phyloP scores from a whole-genome alignment of 2,888 invertebrate species.

The Notodonta dromedarius region DNA sequence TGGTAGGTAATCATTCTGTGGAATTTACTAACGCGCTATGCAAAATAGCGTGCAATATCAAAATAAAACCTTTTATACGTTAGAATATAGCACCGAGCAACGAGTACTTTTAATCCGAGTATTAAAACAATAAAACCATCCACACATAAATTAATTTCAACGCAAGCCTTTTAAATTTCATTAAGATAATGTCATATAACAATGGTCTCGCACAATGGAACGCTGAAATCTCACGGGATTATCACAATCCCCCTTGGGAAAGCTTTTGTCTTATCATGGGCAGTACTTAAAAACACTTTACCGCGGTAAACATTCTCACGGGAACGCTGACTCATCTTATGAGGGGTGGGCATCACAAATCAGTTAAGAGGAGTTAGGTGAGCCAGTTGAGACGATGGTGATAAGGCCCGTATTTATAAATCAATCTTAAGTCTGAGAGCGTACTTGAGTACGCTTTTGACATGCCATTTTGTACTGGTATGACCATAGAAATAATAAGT shows the following conservation, averaged over 20 bases:
- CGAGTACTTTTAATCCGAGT: too few relatives aligned
- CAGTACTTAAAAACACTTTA: slow-evolving; percentile 19
- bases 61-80: too few relatives aligned
- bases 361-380: slow-evolving; percentile 38
- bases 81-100: too few relatives aligned
- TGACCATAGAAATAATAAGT: too few relatives aligned
- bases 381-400: not conserved
- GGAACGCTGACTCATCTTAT: slow-evolving; percentile 39
- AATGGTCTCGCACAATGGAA: not conserved
- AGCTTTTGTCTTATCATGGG: slow-evolving; percentile 3
- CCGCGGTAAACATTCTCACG: slow-evolving; percentile 9
- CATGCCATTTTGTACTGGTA: too few relatives aligned
- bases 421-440: too few relatives aligned
- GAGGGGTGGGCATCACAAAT: slow-evolving; percentile 40
- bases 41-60: too few relatives aligned
- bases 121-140: not conserved
- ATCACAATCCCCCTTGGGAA: not conserved
- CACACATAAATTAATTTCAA: not conserved
- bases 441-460: too few relatives aligned
- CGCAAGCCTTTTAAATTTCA: not conserved
- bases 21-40: too few relatives aligned
- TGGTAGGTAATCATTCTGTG: too few relatives aligned
- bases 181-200: not conserved
- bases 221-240: not conserved
- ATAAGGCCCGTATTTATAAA: too few relatives aligned